A percentile compares a stretch with the other conserved stretches of the same genome.
Conservation (phyloP, 2,113 vertebrate genomes). For the Paedocypris sp. region DNA sequence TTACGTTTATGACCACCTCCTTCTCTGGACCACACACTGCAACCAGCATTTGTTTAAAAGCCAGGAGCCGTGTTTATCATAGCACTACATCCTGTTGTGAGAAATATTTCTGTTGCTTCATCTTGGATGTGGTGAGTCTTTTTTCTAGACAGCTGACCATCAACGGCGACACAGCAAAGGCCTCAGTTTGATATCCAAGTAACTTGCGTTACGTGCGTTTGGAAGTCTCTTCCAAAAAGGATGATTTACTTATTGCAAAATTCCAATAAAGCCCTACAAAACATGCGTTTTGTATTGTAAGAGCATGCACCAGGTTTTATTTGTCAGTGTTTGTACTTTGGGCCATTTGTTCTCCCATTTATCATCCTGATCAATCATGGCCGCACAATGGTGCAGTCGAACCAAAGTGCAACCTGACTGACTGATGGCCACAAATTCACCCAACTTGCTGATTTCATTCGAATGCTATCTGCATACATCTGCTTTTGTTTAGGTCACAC, state of each 20-base stretch:
- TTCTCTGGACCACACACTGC: constrained; percentile 46
- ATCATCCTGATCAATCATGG: background rate
- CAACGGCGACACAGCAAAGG: background rate
- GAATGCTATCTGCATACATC: constrained; percentile 20
- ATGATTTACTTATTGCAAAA: too few species aligned
- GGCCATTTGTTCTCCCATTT: background rate
- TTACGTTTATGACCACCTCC: constrained; percentile 28
- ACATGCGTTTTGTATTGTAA: background rate
- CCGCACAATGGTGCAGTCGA: background rate
- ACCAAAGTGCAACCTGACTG: background rate
- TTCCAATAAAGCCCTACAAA: background rate
- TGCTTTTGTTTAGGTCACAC: constrained; percentile 28
- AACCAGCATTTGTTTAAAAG: constrained; percentile 41
- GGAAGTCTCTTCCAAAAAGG: too few species aligned
- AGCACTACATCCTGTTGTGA: constrained; percentile 45
- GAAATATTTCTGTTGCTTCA: constrained; percentile 37
- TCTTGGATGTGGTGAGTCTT: constrained; percentile 25
- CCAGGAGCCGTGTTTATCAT: constrained; percentile 44
- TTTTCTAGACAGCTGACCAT: background rate
- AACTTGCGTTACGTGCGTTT: too few species aligned
- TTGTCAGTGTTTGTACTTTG: background rate
- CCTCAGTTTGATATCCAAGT: too few species aligned
- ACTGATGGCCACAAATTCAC: background rate
- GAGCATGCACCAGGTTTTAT: background rate
- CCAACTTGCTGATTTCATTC: background rate